Evolutionary conservation across 2,888 invertebrate genomes (phyloP), one percentile per base, ranked within the genome.

Genomic region (Trissoscelio sp.): DNA sequence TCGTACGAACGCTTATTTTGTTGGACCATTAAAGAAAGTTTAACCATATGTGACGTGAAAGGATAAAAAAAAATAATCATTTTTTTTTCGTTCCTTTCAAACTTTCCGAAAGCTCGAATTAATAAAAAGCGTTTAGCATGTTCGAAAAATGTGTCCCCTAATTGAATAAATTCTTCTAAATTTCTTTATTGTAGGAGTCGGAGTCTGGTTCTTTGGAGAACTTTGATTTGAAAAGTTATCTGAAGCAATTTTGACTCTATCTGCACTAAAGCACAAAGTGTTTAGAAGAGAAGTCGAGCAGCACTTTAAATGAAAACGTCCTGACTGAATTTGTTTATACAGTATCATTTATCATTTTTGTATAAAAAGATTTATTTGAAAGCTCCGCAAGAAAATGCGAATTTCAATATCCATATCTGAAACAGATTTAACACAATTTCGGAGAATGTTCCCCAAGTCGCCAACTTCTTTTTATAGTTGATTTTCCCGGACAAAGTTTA

Each of bases 371-470:
- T 34, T 34, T 34, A 9, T 24, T 24, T 24, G 24, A 24, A 24
- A 4, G 24, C 24, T 24, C 6, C 24, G 24, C 24, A n/a, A 31
- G 31, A 7, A 37, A n/a, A 42, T 12, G 14, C 14, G 16, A 12
- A 20, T 48, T 70, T n/a, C 14, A 70, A 55, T 58, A 22, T 48
- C 20, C 46, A 51, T 51, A 66, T 66, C 34, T 66, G 51, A 70
- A 58, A 58, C 60, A 51, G 39, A 60, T 60, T 60, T 60, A 39
- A 12, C 18, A 37, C 11, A 42, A 42, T 72, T 51, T 58, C 18
- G 37, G 37, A 72, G 46, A 31, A 39, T 34, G 34, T 74, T 74
- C 22, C 42, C 37, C 12, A 12, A 44, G 62, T 22, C 48, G 39
- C 18, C 51, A 42, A 42, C 3, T 42, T 16, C 37, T 74, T 55